Evolutionary conservation across 2,797 vertebrate species (phyloP), one percentile per base, ranked within the genome.

Genomic region (Cynodonichthys magdalenae): DNA sequence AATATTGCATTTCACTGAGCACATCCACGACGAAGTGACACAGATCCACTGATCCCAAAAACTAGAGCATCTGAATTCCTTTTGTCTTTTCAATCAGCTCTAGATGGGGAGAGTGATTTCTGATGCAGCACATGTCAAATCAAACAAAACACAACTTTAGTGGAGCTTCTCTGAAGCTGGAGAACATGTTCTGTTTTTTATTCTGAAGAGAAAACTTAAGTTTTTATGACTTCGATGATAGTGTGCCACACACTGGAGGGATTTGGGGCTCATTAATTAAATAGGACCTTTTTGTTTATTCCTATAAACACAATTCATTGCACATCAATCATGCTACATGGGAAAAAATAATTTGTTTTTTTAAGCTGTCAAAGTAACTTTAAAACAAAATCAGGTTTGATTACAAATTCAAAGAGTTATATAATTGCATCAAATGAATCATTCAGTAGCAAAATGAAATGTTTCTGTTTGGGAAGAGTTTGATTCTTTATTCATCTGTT

Each of bases 1-100:
- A 51, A 42, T 62, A 14, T 55, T 44, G 12, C 54, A 48, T 28
- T 15, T 36, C 59, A 15, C 64, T 69, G 14, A 50, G 63, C 41
- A 11, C 24, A 62, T 20, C 28, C 18, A 56, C 47, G 68, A 29
- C 42, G 47, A 50, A 51, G 46, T 44, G 28, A 51, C 28, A 63
- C 15, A 53, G 10, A 20, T 39, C 31, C 27, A n/a, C 50, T 52
- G 50, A 31, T 39, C 7, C 6, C n/a, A 0, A 6, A 70, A 55
- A 61, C 47, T 42, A 10, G 15, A 53, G 6, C 28, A 36, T 49
- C 41, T 50, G 46, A 66, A 18, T 55, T 31, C 34, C 19, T 18
- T 12, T 11, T 24, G 1, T 36, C 18, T 15, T 9, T 15, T 56
- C 19, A 59, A 59, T 50, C 15, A 61, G 12, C 50, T 24, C 18